Evolutionary conservation across 1,140 invertebrate species (phyloP).

Genomic region (Globodera ellingtonae): DNA sequence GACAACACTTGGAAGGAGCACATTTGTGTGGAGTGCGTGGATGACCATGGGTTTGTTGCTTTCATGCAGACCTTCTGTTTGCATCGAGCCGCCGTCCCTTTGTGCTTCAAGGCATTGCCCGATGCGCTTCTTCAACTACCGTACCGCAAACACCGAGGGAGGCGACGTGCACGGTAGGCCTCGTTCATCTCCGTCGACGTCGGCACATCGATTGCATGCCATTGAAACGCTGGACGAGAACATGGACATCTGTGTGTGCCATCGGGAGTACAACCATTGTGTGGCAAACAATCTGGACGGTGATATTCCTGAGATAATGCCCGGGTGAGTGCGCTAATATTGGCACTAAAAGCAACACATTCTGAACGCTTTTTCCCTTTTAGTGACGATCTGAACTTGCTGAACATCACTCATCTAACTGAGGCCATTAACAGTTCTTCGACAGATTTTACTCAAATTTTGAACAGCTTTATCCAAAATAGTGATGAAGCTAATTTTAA

Average conservation of each 20-base stretch:
- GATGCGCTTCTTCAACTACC: slow-evolving; percentile 56
- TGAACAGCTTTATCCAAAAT: no score
- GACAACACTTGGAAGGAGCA: slow-evolving; percentile 64
- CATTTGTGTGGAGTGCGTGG: slow-evolving; percentile 57
- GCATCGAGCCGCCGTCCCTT: no score
- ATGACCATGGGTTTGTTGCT: slow-evolving; percentile 35
- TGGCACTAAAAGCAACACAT: no score
- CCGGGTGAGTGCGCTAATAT: slow-evolving; percentile 7
- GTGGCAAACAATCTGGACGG: slow-evolving; percentile 57
- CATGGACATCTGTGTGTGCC: slow-evolving; percentile 53
- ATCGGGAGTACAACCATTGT: slow-evolving; percentile 63
- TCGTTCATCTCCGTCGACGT: not conserved
- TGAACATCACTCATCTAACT: slow-evolving; percentile 8
- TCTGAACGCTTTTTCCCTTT: no score
- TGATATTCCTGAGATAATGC: slow-evolving; percentile 60
- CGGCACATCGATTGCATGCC: not conserved
- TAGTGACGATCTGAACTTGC: slow-evolving; percentile 1
- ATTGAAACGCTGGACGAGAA: slow-evolving; percentile 13
- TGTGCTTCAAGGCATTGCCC: slow-evolving; percentile 49
- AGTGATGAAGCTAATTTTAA: no score
- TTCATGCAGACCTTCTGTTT: no score
- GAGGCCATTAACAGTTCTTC: not conserved
- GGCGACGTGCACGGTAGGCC: not conserved
- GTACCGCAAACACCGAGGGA: slow-evolving; percentile 12
- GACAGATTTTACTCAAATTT: no score